Base-by-base conservation (phyloP, 2,113 vertebrate genomes). In the Syngnathus scovelli region DNA sequence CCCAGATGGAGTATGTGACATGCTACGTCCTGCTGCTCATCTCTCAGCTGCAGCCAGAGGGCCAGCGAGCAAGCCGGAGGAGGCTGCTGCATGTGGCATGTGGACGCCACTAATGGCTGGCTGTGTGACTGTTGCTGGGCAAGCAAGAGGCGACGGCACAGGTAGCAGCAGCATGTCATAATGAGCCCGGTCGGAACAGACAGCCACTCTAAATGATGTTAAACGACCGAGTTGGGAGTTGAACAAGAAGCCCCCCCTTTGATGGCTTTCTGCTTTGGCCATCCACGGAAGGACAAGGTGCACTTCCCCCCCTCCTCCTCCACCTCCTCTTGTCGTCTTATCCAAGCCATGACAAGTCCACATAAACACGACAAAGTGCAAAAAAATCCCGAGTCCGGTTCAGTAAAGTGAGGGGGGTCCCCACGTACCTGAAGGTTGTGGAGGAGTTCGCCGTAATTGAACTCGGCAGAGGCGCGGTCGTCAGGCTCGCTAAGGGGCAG, bases 361-460 rank as follows among this genome's bases (percentile, higher is more conserved):
- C 66, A 72, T 67, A 68, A 78, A 82, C 82, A 84, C 75, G 74
- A 72, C 68, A 60, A 79, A 68, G 51, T 79, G 72, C 73, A 5
- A 76, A 46, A 70, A 80, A 73, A 86, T 79, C 0, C 82, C 79
- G 72, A 61, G 58, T 55, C 63, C 37, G 61, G 9, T 5, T 58
- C 74, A 69, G 67, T 74, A 67, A 56, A 51, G 58, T 43, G 8
- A 27, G n/a, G 5, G 6, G 44, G n/a, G 33, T 11, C 4, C 13
- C 12, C 9, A 60, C 71, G 59, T 81, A 92, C 91, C 90, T 90
- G 83, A 55, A 81, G 74, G 75, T 85, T 89, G 77, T 93, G 90
- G 79, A 98, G 78, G 86, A 98, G 93, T 87, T 98, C 94, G 18
- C 91, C 92, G 87, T 98, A 98, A 85, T 94, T 98, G 85, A 95